Percentiles rank a stretch among this genome's conserved stretches.
phyloP scores from a whole-genome alignment of 2,888 invertebrate genomes.

The Neria commutata region DNA sequence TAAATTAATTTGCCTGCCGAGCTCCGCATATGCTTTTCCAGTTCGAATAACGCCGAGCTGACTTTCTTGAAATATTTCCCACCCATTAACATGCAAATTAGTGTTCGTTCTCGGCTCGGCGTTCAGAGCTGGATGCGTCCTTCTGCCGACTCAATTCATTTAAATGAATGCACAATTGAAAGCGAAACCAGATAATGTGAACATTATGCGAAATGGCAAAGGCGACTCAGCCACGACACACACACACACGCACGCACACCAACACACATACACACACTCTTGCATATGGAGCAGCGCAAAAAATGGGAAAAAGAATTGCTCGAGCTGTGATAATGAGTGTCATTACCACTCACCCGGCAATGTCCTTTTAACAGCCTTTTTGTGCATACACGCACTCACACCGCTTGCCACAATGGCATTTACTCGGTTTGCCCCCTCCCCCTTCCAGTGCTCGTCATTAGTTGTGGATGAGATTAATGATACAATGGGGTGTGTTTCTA shows the following conservation, averaged over 20 bases:
- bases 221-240: too few species aligned
- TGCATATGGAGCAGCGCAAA: background rate
- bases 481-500: conserved; percentile 29
- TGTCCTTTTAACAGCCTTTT: conserved; percentile 25
- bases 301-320: background rate
- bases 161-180: background rate
- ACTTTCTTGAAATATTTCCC: background rate
- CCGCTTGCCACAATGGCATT: background rate
- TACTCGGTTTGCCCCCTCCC: conserved; percentile 15
- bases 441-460: conserved; percentile 31
- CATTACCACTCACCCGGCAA: conserved; percentile 43
- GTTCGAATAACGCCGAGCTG: background rate
- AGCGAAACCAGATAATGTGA: background rate
- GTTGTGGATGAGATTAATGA: conserved; percentile 34
- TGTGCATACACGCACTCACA: too few species aligned
- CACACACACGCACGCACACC: background rate
- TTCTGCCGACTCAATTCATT: too few species aligned
- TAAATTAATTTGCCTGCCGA: background rate
- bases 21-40: background rate
- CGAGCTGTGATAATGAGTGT: conserved; percentile 45
- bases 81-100: background rate
- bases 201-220: background rate
- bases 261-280: background rate
- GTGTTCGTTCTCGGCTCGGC: conserved; percentile 7
- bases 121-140: too few species aligned